phyloP scores from a whole-genome alignment of 2,113 vertebrate genomes.

The Hippocampus mohnikei region DNA sequence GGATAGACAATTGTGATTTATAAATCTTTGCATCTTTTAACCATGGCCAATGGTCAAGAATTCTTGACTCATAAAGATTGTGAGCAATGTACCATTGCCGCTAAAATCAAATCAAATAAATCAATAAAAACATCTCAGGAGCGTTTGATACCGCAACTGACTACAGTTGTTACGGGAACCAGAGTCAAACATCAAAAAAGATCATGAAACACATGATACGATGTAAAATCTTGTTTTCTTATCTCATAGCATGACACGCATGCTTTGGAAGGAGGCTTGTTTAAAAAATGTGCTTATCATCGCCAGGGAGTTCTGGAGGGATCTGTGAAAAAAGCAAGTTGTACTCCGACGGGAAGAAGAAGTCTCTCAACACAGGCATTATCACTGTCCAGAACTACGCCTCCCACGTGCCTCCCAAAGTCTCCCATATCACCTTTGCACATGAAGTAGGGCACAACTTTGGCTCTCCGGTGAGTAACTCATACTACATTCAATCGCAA shows the following conservation, averaged over 20 bases:
- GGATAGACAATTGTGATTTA: too few species aligned
- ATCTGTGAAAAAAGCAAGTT: slow-evolving; percentile 99
- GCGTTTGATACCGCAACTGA: background rate
- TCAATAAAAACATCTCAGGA: background rate
- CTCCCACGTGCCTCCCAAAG: slow-evolving; percentile 96
- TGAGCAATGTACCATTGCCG: background rate
- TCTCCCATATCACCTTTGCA: slow-evolving; percentile 98
- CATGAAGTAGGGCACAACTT: slow-evolving; percentile 99
- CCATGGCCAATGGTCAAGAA: background rate
- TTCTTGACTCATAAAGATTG: background rate
- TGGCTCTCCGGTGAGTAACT: slow-evolving; percentile 91
- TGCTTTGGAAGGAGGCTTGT: slow-evolving; percentile 3
- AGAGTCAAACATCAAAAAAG: slow-evolving; percentile 13
- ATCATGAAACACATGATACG: background rate
- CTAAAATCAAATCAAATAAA: background rate
- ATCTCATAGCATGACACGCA: background rate
- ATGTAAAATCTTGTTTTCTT: background rate
- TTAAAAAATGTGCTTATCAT: slow-evolving; percentile 17
- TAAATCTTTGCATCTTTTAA: background rate
- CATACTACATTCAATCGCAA: slow-evolving; percentile 6
- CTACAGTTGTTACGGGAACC: slow-evolving; percentile 9
- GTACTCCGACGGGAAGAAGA: slow-evolving; percentile 98
- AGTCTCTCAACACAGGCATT: slow-evolving; percentile 97
- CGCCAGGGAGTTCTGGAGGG: slow-evolving; percentile 92
- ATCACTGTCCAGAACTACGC: slow-evolving; percentile 99